Conservation (phyloP, 30 jellyfish, hydroid and myxozoan genomes). For the Aurelia sp. region DNA sequence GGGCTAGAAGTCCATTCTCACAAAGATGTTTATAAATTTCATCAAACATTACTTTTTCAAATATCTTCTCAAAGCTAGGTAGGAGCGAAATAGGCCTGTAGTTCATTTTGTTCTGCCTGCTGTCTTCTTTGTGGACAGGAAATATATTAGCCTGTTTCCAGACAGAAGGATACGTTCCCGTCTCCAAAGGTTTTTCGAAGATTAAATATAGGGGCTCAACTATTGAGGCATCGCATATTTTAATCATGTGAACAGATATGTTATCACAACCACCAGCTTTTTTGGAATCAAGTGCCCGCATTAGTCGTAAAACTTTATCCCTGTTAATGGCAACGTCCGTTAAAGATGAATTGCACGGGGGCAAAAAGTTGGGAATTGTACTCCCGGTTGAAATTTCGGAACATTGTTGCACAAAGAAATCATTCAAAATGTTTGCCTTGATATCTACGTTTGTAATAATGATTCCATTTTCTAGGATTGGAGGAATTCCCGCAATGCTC, state of each 20-base stretch:
- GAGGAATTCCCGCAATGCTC: constrained; percentile 34
- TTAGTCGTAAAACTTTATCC: constrained; percentile 18
- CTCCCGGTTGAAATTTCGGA: constrained; percentile 26
- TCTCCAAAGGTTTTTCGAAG: constrained; percentile 11
- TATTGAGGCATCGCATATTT: constrained; percentile 19
- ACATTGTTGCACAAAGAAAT: constrained; percentile 55
- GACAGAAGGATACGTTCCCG: constrained; percentile 39
- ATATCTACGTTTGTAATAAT: constrained; percentile 31
- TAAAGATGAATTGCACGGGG: constrained; percentile 14
- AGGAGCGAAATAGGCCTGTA: constrained; percentile 20
- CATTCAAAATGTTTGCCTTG: constrained; percentile 48
- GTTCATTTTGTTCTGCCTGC: constrained; percentile 26
- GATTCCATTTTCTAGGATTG: constrained; percentile 40
- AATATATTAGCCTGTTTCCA: constrained; percentile 60
- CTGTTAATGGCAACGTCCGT: constrained; percentile 10
- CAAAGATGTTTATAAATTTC: constrained; percentile 23
- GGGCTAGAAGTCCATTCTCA: constrained; percentile 19
- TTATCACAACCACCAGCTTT: constrained; percentile 69
- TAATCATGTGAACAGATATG: constrained; percentile 56
- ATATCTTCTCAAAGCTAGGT: constrained; percentile 14
- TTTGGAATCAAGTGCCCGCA: constrained; percentile 38
- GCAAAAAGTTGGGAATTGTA: constrained; percentile 17
- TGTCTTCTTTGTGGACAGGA: constrained; percentile 64
- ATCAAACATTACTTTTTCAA: constrained; percentile 56
- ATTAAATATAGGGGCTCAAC: constrained; percentile 33